Evolutionary conservation across 2,888 invertebrate species (phyloP).

Genomic region (Lapara coniferarum): DNA sequence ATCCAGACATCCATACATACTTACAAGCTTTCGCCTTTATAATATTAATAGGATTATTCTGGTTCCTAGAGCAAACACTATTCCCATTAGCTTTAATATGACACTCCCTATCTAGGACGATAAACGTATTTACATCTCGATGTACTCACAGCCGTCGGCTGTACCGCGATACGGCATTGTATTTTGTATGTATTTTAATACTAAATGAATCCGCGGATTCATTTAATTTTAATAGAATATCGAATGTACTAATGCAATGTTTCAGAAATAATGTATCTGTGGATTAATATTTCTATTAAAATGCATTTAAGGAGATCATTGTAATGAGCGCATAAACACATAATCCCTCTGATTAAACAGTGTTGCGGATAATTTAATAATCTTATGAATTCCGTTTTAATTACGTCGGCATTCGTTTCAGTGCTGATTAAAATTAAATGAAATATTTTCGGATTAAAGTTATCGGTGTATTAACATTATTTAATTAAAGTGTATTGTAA

Average conservation of each 20-base stretch:
- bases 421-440: conserved; percentile 1
- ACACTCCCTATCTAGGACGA: conserved; percentile 7
- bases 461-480: neutral
- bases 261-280: neutral
- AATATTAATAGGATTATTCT: too few relatives aligned
- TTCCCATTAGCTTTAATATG: conserved; percentile 13
- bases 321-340: conserved; percentile 12
- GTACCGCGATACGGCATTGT: too few relatives aligned
- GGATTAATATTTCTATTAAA: conserved; percentile 18
- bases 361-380: conserved; percentile 12
- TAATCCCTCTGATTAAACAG: conserved; percentile 12
- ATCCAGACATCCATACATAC: too few relatives aligned
- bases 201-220: too few relatives aligned
- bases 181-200: too few relatives aligned
- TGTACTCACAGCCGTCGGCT: neutral
- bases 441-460: neutral
- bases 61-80: neutral
- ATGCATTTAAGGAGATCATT: conserved; percentile 7
- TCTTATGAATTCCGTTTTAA: conserved; percentile 22
- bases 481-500: neutral
- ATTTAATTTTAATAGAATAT: conserved; percentile 19
- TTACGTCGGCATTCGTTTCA: neutral
- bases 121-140: conserved; percentile 1
- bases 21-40: too few relatives aligned
- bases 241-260: conserved; percentile 17